Conservation (phyloP, 23 tunicate genomes). For the Oikopleura vanhoeffeni region DNA sequence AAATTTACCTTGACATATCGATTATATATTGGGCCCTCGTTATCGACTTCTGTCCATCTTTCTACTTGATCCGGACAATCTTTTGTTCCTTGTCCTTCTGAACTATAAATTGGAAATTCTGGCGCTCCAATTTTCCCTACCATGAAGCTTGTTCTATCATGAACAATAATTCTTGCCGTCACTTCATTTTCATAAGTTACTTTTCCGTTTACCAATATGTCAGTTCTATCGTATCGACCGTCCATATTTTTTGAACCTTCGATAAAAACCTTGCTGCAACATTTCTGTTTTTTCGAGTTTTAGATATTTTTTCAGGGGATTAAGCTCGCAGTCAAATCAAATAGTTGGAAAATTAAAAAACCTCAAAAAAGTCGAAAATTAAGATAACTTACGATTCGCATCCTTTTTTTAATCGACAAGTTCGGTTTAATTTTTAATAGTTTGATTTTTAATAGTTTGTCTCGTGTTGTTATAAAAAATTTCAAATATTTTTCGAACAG, state of each 20-base stretch:
- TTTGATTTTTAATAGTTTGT: no score
- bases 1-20: no score
- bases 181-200: not conserved
- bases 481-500: no score
- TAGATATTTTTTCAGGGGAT: no score
- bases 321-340: no score
- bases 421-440: no score
- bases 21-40: not conserved
- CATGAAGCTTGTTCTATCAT: not conserved
- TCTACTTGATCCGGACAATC: not conserved
- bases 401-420: no score
- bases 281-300: no score
- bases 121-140: not conserved
- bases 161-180: not conserved
- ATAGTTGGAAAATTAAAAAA: no score
- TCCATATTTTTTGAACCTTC: not conserved
- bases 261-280: not conserved
- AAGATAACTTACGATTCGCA: no score
- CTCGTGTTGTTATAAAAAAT: no score
- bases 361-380: no score
- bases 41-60: not conserved
- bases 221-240: not conserved
- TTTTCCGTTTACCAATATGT: not conserved
- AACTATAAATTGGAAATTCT: not conserved
- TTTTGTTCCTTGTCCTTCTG: not conserved